These are phyloP conservation scores for Equus quagga DNA, from an alignment of 2,113 vertebrate species.

Conservation along the genomic window DNA sequence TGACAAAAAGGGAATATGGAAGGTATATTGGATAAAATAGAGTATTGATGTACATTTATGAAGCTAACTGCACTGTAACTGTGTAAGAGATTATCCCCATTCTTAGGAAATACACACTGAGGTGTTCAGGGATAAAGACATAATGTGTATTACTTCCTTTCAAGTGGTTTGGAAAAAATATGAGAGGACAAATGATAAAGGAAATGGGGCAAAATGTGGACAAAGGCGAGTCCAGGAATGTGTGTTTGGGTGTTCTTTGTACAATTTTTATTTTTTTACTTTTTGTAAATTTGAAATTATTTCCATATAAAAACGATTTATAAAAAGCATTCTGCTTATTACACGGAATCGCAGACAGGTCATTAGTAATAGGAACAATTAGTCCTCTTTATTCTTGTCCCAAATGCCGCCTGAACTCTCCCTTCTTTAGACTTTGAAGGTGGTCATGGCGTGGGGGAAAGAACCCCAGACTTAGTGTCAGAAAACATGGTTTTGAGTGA, in stretches of 20 bases:
- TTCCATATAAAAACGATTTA: neutral
- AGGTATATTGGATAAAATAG: neutral
- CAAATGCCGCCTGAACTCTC: neutral
- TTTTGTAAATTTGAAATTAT: neutral
- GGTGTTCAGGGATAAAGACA: neutral
- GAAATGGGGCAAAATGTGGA: neutral
- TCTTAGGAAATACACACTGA: neutral
- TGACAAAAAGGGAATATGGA: neutral
- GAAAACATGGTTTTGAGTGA: neutral
- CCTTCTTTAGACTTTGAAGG: no score
- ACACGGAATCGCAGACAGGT: neutral
- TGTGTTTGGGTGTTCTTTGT: neutral
- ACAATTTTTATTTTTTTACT: neutral
- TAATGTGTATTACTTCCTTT: neutral
- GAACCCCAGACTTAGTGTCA: neutral
- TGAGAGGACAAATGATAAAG: neutral
- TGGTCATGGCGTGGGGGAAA: neutral
- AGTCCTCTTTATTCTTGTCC: neutral
- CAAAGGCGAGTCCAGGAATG: neutral
- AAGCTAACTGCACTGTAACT: neutral
- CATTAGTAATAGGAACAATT: neutral
- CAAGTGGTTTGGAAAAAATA: neutral
- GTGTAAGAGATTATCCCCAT: neutral
- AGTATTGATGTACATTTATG: neutral
- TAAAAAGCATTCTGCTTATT: neutral